Conservation (phyloP, 2,888 invertebrate species). For the Megalurothrips usitatus region DNA sequence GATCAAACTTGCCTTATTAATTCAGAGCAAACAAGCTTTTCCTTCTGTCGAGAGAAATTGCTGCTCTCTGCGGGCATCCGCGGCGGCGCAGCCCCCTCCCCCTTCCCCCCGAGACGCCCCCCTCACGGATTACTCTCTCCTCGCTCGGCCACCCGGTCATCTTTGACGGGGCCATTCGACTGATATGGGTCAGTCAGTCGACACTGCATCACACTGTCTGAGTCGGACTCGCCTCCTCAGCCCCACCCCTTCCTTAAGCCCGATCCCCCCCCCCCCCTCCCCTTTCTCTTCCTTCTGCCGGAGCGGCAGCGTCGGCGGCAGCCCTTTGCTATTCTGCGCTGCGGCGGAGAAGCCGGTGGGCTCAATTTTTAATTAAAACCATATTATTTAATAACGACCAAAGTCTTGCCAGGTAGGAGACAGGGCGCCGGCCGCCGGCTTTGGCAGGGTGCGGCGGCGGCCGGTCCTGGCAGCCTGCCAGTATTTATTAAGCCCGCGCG, state of each 20-base stretch:
- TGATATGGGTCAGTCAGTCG: background rate
- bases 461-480: no score
- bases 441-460: no score
- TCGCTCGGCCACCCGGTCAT: background rate
- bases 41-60: background rate
- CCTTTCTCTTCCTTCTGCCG: no score
- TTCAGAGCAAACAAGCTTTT: background rate
- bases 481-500: no score
- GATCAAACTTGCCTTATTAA: conserved; percentile 6
- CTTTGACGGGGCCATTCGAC: background rate
- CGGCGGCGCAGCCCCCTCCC: no score
- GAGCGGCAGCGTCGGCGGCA: no score
- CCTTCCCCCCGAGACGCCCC: background rate
- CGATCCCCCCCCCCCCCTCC: no score
- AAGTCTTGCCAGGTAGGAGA: background rate
- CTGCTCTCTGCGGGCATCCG: background rate
- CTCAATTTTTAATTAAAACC: conserved; percentile 23
- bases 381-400: conserved; percentile 10
- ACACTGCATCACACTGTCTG: background rate
- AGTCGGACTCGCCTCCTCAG: background rate
- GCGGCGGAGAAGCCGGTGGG: background rate
- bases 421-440: background rate
- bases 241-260: no score
- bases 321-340: background rate
- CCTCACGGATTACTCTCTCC: no score